Base-by-base conservation (phyloP, 2,888 invertebrate species). In the Agrochola litura region DNA sequence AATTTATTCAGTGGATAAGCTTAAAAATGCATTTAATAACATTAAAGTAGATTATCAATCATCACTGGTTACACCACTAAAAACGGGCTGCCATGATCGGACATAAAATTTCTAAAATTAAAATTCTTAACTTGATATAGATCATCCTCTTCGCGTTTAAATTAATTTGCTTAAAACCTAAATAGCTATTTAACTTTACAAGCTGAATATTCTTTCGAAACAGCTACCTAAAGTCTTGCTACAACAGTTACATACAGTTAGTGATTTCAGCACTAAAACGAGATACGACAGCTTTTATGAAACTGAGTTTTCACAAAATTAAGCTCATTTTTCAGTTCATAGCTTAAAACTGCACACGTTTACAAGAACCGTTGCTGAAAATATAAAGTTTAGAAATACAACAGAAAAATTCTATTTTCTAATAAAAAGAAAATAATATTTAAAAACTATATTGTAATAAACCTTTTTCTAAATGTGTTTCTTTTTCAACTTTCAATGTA, bases 371-470 rank as follows among this genome's bases (percentile, higher is more conserved):
- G 41, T 56, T 61, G 25, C 63, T 60, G 60, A 56, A 69, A 67
- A 61, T 64, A n/a, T 61, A 76, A 70, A 73, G 22, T 73, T 56
- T 52, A 63, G 14, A 66, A 41, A 66, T 79, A 69, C 37, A 76
- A 79, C 71, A 54, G 67, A 76, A 80, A 73, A 73, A 64, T 79
- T 75, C 30, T 65, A 74, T 70, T 75, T 74, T 63, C 61, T 63
- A 73, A 64, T 67, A 25, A 22, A 67, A 64, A 63, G n/a, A 72
- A 80, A 76, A 81, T 69, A 30, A 43, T 71, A 73, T 76, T 76
- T 75, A 37, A 41, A 84, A 87, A 82, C 76, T 80, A 78, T 82
- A 81, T 79, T 54, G 41, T 60, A 56, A 16, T 46, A 46, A 76
- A 81, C 61, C 56, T 76, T 70, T 77, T 66, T 22, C 63, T 68